Evolutionary conservation across 2,888 invertebrate species (phyloP).

Genomic region (Trisateles emortualis): DNA sequence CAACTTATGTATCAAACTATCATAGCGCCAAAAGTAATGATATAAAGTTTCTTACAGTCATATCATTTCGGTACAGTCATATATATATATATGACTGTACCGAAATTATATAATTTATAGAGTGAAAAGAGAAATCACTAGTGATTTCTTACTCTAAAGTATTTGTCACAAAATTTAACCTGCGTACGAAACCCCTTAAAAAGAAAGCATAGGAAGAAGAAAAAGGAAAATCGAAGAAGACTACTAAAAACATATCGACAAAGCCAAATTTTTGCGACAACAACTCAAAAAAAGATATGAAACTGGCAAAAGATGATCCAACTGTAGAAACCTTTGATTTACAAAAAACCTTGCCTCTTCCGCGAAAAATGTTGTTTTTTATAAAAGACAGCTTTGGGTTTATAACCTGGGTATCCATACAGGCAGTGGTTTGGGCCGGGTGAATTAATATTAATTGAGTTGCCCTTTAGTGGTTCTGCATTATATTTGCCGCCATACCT

Average conservation of each 20-base stretch:
- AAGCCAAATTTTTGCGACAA: slow-evolving; percentile 18
- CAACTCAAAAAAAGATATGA: slow-evolving; percentile 25
- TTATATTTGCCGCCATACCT: too few relatives aligned
- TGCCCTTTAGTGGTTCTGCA: too few relatives aligned
- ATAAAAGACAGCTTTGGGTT: slow-evolving; percentile 43
- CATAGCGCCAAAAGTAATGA: slow-evolving; percentile 21
- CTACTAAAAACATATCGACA: slow-evolving; percentile 19
- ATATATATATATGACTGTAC: slow-evolving; percentile 21
- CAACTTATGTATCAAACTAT: slow-evolving; percentile 26
- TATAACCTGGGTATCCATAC: slow-evolving; percentile 40
- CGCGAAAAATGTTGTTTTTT: slow-evolving; percentile 37
- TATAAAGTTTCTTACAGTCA: slow-evolving; percentile 21
- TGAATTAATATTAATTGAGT: too few relatives aligned
- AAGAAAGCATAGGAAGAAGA: slow-evolving; percentile 24
- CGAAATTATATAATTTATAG: slow-evolving; percentile 18
- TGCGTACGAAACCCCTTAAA: slow-evolving; percentile 23
- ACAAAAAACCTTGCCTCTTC: slow-evolving; percentile 31
- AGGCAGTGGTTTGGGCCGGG: too few relatives aligned
- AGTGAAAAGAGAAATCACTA: slow-evolving; percentile 14
- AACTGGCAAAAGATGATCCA: slow-evolving; percentile 17
- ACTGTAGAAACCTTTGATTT: slow-evolving; percentile 22
- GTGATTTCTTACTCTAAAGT: slow-evolving; percentile 23
- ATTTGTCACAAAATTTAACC: slow-evolving; percentile 28
- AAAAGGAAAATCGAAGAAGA: slow-evolving; percentile 22
- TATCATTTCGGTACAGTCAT: too few relatives aligned